These are phyloP conservation scores for Zoanthus solanderi DNA, from an alignment of 92 coral and sea anemone species.

Conservation along the genomic window DNA sequence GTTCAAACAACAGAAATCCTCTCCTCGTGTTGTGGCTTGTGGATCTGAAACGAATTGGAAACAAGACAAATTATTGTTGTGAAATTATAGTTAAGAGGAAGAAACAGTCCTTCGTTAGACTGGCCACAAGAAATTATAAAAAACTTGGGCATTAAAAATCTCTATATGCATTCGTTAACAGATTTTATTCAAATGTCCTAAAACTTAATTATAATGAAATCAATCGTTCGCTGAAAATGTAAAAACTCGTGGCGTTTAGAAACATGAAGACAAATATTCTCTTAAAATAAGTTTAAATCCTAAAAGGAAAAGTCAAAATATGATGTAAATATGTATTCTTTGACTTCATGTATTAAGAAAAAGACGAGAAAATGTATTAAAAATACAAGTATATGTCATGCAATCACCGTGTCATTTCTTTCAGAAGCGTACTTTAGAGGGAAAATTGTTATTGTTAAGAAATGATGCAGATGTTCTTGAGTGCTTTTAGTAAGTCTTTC, in stretches of 20 bases:
- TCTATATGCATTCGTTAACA: constrained; percentile 49
- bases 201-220: neutral
- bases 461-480: constrained; percentile 39
- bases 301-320: constrained; percentile 46
- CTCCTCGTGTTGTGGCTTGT: neutral
- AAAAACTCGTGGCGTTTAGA: constrained; percentile 12
- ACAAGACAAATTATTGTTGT: neutral
- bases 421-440: constrained; percentile 7
- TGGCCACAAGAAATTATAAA: neutral
- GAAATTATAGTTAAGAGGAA: neutral
- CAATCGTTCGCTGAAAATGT: constrained; percentile 46
- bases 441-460: constrained; percentile 43
- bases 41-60: neutral
- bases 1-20: neutral
- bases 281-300: constrained; percentile 34
- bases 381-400: constrained; percentile 34
- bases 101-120: neutral
- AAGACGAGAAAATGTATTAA: constrained; percentile 34
- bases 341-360: constrained; percentile 46
- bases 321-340: constrained; percentile 53
- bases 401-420: constrained; percentile 8
- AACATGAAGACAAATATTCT: constrained; percentile 36
- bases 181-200: constrained; percentile 44
- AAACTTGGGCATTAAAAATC: constrained; percentile 10
- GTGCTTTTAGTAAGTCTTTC: constrained; percentile 27